phyloP scores from a whole-genome alignment of 64 coral and sea anemone genomes.

The Pocillopora verrucosa region DNA sequence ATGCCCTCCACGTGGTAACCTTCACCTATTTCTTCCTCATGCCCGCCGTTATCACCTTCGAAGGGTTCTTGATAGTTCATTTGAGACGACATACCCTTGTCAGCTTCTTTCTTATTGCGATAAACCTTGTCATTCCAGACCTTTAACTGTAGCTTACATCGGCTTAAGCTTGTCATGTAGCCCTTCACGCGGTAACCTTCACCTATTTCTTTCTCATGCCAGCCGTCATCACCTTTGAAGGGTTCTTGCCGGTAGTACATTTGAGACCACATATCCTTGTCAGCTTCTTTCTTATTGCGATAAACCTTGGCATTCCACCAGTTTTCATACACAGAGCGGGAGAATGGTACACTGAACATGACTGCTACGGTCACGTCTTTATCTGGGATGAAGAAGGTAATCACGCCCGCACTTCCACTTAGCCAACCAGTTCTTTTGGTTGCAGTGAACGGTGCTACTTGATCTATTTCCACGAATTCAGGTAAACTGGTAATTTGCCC shows the following conservation, averaged over 20 bases:
- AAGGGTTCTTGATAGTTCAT: conserved; percentile 18
- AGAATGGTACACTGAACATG: conserved; percentile 56
- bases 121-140: no score
- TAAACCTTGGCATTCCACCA: conserved; percentile 49
- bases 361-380: no score
- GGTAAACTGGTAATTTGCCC: no score
- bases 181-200: no score
- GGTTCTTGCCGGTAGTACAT: conserved; percentile 9
- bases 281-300: neutral
- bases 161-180: conserved; percentile 30
- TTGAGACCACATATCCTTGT: neutral
- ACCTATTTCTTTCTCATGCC: conserved; percentile 4
- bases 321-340: conserved; percentile 46
- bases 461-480: no score
- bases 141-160: no score
- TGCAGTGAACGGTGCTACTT: no score
- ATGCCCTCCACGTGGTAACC: conserved; percentile 1
- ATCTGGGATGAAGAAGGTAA: no score
- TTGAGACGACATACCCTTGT: neutral
- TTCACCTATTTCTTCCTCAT: conserved; percentile 1
- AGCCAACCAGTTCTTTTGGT: neutral
- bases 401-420: no score
- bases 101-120: neutral
- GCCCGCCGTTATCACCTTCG: neutral
- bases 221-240: neutral